Base-by-base conservation (phyloP, 2,797 vertebrate species). In the Enteromius anoplus region DNA sequence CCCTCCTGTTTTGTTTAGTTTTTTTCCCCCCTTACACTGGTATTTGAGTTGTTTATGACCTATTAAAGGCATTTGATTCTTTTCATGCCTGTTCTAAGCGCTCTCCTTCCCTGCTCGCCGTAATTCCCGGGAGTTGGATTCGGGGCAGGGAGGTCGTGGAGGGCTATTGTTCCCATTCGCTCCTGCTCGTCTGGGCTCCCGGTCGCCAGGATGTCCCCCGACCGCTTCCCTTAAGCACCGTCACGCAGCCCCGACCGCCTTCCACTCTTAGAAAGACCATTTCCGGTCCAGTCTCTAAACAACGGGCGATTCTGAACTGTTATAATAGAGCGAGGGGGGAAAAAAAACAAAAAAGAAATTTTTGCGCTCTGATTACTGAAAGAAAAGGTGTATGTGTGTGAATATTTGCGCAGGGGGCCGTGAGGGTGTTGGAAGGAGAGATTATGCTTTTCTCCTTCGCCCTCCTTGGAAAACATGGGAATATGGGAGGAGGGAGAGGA, bases 181-280 rank as follows among this genome's bases (percentile, higher is more conserved):
- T 89, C 84, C 85, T 82, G 37, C 40, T 86, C 19, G 90, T 86
- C 85, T 85, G 85, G 90, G 86, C 83, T 85, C 78, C 15, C 47
- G 84, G 88, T 95, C 92, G 92, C 93, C 94, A 95, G 93, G 93
- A 94, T 91, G 94, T 93, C 92, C 92, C 89, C 91, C 85, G 80
- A 83, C 70, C 32, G 79, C 81, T 88, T 84, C 86, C 91, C 81
- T 75, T 68, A 40, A 81, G 58, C 34, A 45, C 81, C 5, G 32
- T 3, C 23, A 32, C 32, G n/a, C 60, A 78, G 81, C 42, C 80
- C 69, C 15, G 65, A 83, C 68, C 64, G 75, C 76, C 70, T 87
- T 90, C 82, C 84, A 88, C 89, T 91, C 91, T 90, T 91, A 90
- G 92, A 92, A 91, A 93, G 89, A 89, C 89, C 84, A 93, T 93